Evolutionary conservation across 2,888 invertebrate species (phyloP), one percentile per base, ranked within the genome.

Genomic region (Bombylius discolor): DNA sequence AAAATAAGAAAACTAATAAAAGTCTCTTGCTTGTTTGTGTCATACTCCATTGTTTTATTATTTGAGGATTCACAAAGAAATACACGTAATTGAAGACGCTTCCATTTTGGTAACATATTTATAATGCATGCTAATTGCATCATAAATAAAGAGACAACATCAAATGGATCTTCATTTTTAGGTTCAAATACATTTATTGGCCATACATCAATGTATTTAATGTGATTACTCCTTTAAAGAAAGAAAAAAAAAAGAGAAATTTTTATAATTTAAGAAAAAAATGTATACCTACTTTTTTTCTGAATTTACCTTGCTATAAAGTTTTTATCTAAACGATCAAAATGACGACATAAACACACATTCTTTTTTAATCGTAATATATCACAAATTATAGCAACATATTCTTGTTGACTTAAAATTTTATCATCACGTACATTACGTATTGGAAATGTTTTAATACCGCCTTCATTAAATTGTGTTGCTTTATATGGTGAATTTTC

Each of bases 91-190:
- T 83, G 81, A 63, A 90, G 75, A 63, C 84, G 84, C 66, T 89
- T 90, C 95, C 95, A 96, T 60, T 85, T 82, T 12, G 87, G 81
- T 32, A 92, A 86, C 82, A 95, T 95, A 64, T 91, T 87, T 54
- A 95, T 84, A 53, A 99, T 96, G 63, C 97, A 97, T 0, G 97
- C 94, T 61, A 99, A 76, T 67, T 99, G 99, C 72, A 99, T 84
- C 80, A 97, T 89, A 76, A 99, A 99, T 60, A 98, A 77, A 12
- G 93, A 85, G 5, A 91, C 90, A 61, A 89, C 91, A 62, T 94
- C 92, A 75, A 95, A 95, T 54, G 84, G 84, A 74, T 83, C 89
- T 67, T 79, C 85, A 70, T 82, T 83, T 58, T 76, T 83, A 59
- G 85, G 91, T 66, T 83, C 78, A 62, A 96, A 83, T 62, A 95